A percentile compares a stretch with the other conserved stretches of the same genome.
phyloP scores from a whole-genome alignment of 2,888 invertebrate genomes.

The Acanthosepion lycidas region DNA sequence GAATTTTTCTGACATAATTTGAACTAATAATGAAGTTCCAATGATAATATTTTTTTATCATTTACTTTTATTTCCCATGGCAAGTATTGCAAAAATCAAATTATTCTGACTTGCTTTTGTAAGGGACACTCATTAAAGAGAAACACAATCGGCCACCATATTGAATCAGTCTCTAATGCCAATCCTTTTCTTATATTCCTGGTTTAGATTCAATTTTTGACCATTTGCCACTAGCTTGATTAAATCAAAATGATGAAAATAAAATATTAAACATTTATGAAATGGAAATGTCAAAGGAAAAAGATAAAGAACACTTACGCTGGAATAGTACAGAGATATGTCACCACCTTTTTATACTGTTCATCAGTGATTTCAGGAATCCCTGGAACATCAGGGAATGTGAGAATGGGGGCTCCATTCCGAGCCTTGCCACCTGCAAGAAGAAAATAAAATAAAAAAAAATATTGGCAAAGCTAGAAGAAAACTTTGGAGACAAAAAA shows the following conservation, averaged over 20 bases:
- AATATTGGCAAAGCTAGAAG: not conserved
- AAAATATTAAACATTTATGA: not conserved
- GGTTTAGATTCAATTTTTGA: no score
- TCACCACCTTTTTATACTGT: conserved; percentile 92
- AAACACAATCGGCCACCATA: no score
- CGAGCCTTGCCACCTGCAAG: conserved; percentile 87
- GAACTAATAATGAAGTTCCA: no score
- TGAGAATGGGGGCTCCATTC: conserved; percentile 93
- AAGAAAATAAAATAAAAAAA: not conserved
- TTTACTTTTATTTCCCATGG: no score
- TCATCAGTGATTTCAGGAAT: conserved; percentile 87
- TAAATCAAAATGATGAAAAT: not conserved
- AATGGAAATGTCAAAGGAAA: not conserved
- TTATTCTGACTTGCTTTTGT: no score
- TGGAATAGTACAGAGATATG: conserved; percentile 95
- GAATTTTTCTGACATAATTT: no score
- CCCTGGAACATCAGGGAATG: conserved; percentile 92
- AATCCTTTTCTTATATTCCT: no score
- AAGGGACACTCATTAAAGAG: no score
- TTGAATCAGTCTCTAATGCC: no score
- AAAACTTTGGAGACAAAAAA: not conserved
- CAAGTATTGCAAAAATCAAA: no score
- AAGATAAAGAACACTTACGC: conserved; percentile 82
- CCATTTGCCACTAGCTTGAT: no score
- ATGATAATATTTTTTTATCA: no score